A percentile compares a stretch with the other conserved stretches of the same genome.
phyloP scores from a whole-genome alignment of 2,797 vertebrate genomes.

The Morelia viridis region DNA sequence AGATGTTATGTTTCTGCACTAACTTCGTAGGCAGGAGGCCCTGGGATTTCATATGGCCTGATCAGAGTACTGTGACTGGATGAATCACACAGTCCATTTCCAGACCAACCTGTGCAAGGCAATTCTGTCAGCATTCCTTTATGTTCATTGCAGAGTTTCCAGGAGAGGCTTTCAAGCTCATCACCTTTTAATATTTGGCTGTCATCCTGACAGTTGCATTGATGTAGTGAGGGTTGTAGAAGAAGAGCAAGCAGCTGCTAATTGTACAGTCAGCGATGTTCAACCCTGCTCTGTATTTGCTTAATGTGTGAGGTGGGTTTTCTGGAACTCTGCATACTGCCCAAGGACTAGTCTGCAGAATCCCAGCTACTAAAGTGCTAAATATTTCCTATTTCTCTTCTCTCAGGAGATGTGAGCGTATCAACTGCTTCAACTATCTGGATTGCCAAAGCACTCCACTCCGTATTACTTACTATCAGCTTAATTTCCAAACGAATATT shows the following conservation, averaged over 20 bases:
- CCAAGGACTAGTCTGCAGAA: rapidly evolving
- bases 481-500: slow-evolving; percentile 93
- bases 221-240: background rate
- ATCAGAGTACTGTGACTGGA: background rate
- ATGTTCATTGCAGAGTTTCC: background rate
- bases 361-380: background rate
- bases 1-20: background rate
- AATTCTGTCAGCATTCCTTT: slow-evolving; percentile 1
- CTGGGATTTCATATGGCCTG: background rate
- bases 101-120: background rate
- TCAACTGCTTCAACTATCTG: slow-evolving; percentile 82
- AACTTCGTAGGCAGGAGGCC: background rate
- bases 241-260: slow-evolving; percentile 8
- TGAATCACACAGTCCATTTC: background rate
- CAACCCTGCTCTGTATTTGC: background rate
- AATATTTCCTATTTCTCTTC: slow-evolving; percentile 18
- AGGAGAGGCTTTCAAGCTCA: rapidly evolving
- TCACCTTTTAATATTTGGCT: background rate
- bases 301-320: background rate
- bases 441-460: slow-evolving; percentile 89
- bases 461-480: slow-evolving; percentile 92
- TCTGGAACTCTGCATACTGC: background rate
- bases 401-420: slow-evolving; percentile 88
- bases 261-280: background rate
- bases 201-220: background rate